A percentile compares a stretch with the other conserved stretches of the same genome.
Evolutionary conservation across 2,797 vertebrate genomes (phyloP).

Genomic region (Siniperca obscura): DNA sequence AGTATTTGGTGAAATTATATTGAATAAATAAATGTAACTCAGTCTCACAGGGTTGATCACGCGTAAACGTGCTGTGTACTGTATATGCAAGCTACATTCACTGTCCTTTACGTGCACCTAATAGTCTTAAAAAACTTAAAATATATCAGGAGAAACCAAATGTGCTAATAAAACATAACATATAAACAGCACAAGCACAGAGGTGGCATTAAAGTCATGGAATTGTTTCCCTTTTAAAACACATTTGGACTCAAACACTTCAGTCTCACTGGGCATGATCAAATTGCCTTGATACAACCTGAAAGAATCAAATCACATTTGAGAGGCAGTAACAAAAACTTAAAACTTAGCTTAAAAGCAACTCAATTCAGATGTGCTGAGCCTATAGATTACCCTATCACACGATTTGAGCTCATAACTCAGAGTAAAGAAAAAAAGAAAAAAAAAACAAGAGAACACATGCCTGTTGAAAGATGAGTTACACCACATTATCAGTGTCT

Average conservation of each 20-base stretch:
- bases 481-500: constrained; percentile 71
- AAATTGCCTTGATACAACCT: constrained; percentile 61
- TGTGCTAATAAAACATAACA: constrained; percentile 78
- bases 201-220: constrained; percentile 67
- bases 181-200: constrained; percentile 73
- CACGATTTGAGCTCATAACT: constrained; percentile 50
- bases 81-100: constrained; percentile 84
- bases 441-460: constrained; percentile 47
- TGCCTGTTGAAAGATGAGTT: constrained; percentile 48
- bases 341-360: constrained; percentile 59
- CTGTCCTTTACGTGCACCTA: constrained; percentile 74
- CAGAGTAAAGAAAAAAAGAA: constrained; percentile 24
- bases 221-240: constrained; percentile 84
- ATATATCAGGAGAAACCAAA: constrained; percentile 76
- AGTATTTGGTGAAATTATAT: constrained; percentile 79
- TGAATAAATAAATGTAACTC: constrained; percentile 85
- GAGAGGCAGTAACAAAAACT: constrained; percentile 70
- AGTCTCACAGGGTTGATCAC: constrained; percentile 75
- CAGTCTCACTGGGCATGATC: constrained; percentile 57
- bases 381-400: constrained; percentile 47
- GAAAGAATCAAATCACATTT: constrained; percentile 74
- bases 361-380: constrained; percentile 38
- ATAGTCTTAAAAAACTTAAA: constrained; percentile 67
- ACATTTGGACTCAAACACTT: constrained; percentile 68
- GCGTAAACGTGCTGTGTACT: constrained; percentile 72